These are phyloP conservation scores for Saguinus imperator DNA, from an alignment of 2,113 vertebrate species.

Conservation along the genomic window DNA sequence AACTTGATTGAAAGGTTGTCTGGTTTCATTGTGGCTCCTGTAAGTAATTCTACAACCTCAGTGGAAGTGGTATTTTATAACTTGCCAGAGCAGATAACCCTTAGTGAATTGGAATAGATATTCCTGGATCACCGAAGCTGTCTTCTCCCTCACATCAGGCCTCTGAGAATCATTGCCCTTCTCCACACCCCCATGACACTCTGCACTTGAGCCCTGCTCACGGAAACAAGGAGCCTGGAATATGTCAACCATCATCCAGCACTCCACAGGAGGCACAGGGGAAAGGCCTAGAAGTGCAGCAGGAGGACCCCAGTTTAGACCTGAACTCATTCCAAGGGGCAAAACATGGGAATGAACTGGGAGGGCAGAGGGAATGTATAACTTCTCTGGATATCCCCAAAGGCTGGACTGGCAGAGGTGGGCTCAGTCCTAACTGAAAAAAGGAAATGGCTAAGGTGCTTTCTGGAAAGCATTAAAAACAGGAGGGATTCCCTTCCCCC, in stretches of 20 bases:
- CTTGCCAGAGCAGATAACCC: conserved; percentile 69
- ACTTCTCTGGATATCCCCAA: neutral
- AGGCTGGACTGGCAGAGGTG: neutral
- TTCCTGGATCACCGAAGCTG: conserved; percentile 11
- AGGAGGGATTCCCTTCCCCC: neutral
- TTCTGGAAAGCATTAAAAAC: neutral
- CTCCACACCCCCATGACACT: accelerated
- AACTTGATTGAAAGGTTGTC: conserved; percentile 75
- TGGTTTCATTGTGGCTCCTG: conserved; percentile 66
- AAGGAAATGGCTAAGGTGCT: neutral
- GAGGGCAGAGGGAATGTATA: neutral
- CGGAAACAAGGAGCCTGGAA: neutral
- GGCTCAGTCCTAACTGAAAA: neutral
- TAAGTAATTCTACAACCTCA: conserved; percentile 64
- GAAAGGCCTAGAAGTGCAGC: neutral
- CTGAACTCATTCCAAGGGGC: neutral
- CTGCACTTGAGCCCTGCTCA: neutral
- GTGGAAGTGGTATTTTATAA: conserved; percentile 71
- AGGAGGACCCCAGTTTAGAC: neutral
- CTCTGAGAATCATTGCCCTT: neutral
- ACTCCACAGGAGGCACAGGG: neutral
- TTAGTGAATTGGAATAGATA: conserved; percentile 53
- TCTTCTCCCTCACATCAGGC: neutral
- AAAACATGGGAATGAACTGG: neutral
- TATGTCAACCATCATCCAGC: too few species aligned